Base-by-base conservation (phyloP, 2,797 vertebrate genomes). In the Eulemur mongoz region DNA sequence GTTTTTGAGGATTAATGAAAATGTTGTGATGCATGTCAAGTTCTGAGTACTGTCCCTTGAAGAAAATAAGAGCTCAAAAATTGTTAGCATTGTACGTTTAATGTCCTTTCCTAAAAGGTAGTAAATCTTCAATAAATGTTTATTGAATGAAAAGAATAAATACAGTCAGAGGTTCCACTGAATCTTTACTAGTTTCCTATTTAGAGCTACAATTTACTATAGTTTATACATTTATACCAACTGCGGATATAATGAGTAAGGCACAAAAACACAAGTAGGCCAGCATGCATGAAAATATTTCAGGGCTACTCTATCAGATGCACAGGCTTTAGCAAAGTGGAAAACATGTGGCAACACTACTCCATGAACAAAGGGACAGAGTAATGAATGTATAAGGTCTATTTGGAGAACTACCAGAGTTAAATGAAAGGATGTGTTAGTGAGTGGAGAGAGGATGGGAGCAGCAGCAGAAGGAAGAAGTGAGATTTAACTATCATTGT, bases 61-160 rank as follows among this genome's bases (percentile, higher is more conserved):
- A 80, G 73, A 94, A 50, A 96, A 38, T 23, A 72, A 67, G 18
- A 91, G 25, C 14, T 83, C 27, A 43, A 15, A 67, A 50, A 67
- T 5, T 65, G 1, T 82, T 67, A 75, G 35, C 20, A 50, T 35
- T 88, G 30, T 32, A 40, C 1, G n/a, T 50, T 63, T 30, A 40
- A 32, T 63, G 7, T 10, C 30, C 14, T 43, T 79, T 85, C 7
- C 43, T 83, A 48, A 65, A 59, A 90, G 27, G 2, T 10, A n/a
- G 35, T 12, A 40, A 81, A 52, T 3, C 2, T 89, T 59, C 27
- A 52, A 54, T 5, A 81, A 80, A 30, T 6, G 15, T 63, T 85
- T 92, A 52, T 0, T 91, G 59, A 93, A 85, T 69, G 50, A 73
- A 87, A 92, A 3, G 23, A 48, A 0, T 72, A 48, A 78, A 30